Percentiles rank a stretch among this genome's conserved stretches.
These are phyloP conservation scores for Vombatus ursinus DNA, from an alignment of 2,113 vertebrate species.

Conservation along the genomic window DNA sequence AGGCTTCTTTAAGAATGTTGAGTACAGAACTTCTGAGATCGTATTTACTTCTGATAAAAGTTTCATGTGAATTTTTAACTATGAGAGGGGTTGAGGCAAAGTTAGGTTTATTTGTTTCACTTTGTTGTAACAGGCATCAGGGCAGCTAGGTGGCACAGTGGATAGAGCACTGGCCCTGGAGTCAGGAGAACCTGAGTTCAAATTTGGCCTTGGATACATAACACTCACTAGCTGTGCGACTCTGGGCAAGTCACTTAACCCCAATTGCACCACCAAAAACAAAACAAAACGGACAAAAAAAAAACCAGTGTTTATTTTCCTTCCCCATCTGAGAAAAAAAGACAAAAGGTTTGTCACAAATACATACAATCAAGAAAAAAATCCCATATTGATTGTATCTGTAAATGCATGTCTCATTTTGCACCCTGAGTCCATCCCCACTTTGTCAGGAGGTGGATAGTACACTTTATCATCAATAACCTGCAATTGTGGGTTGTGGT, in stretches of 20 bases:
- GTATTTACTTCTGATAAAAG: conserved; percentile 55
- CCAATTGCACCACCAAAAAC: too few relatives aligned
- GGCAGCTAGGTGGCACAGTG: too few relatives aligned
- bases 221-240: too few relatives aligned
- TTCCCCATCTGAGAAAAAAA: background rate
- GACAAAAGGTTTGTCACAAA: background rate
- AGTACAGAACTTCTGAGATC: conserved; percentile 39
- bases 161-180: too few relatives aligned
- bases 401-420: background rate
- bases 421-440: background rate
- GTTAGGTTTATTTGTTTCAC: background rate
- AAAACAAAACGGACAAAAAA: too few relatives aligned
- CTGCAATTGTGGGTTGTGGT: background rate
- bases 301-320: background rate
- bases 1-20: conserved; percentile 59
- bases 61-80: conserved; percentile 20
- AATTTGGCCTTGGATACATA: too few relatives aligned
- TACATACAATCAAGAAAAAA: background rate
- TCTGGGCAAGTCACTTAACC: too few relatives aligned
- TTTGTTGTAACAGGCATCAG: background rate
- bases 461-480: background rate
- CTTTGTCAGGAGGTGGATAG: background rate
- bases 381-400: background rate
- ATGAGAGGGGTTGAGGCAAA: background rate
- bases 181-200: too few relatives aligned